Percentiles rank a stretch among this genome's conserved stretches.
Evolutionary conservation across 2,113 vertebrate species (phyloP).

Genomic region (Psittacus erithacus): DNA sequence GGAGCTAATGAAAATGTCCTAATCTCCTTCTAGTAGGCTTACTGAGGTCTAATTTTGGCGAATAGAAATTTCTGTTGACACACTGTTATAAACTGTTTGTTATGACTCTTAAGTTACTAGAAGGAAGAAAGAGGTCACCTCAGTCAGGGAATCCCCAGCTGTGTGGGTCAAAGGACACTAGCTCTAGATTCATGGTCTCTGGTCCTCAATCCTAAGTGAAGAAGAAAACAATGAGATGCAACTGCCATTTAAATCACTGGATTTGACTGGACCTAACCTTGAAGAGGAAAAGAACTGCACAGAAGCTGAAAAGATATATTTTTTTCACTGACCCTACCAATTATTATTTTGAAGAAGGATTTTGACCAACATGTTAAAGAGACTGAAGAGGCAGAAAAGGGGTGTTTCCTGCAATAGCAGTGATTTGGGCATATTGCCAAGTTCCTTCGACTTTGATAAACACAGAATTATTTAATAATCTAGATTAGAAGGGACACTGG

Average conservation of each 20-base stretch:
- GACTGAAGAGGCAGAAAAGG: not conserved
- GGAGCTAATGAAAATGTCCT: not conserved
- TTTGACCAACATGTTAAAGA: not conserved
- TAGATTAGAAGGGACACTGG: not conserved
- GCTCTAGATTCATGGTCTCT: not conserved
- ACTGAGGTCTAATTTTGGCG: not conserved
- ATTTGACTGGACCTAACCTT: not conserved
- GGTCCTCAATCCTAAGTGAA: not conserved
- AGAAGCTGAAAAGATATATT: not conserved
- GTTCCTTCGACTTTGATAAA: not conserved
- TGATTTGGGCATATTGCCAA: not conserved
- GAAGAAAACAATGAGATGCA: not conserved
- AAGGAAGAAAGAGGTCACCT: not conserved
- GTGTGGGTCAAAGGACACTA: not conserved
- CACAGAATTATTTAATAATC: not conserved
- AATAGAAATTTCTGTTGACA: not conserved
- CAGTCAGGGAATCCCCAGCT: not conserved
- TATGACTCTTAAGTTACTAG: not conserved
- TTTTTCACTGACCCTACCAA: not conserved
- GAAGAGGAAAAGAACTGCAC: not conserved
- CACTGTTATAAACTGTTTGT: not conserved
- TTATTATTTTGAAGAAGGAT: not conserved
- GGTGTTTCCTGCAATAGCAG: not conserved
- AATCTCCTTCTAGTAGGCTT: not conserved
- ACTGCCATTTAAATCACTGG: not conserved